Percentiles rank a stretch among this genome's conserved stretches.
Evolutionary conservation across 2,797 vertebrate genomes (phyloP).

Genomic region (Malurus splendens): DNA sequence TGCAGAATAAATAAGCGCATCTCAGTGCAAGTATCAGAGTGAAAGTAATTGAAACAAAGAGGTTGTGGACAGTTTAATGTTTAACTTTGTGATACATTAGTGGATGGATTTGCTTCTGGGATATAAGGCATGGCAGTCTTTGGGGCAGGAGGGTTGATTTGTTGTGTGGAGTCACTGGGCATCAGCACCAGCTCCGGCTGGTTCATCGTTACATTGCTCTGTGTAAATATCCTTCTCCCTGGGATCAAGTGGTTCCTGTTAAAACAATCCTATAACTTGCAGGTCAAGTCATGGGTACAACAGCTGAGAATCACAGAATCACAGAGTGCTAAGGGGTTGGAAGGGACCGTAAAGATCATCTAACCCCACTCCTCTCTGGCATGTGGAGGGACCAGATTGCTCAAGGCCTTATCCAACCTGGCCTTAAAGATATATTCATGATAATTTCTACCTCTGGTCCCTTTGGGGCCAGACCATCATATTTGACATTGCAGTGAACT

Average conservation of each 20-base stretch:
- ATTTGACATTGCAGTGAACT: background rate
- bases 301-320: background rate
- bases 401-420: background rate
- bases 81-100: background rate
- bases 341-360: background rate
- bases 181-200: rapidly evolving
- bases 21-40: background rate
- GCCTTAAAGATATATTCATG: background rate
- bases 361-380: background rate
- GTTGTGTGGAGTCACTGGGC: no score
- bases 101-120: background rate
- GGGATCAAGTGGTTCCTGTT: rapidly evolving
- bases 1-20: background rate
- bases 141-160: rapidly evolving
- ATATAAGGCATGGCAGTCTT: background rate
- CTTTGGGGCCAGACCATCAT: background rate
- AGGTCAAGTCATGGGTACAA: no score
- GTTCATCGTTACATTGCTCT: background rate
- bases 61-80: background rate
- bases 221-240: no score
- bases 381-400: no score
- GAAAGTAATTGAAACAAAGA: background rate
- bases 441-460: background rate
- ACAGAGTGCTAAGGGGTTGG: background rate
- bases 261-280: background rate